Evolutionary conservation across 2,888 invertebrate species (phyloP).

Genomic region (Liposcelis brunnea): DNA sequence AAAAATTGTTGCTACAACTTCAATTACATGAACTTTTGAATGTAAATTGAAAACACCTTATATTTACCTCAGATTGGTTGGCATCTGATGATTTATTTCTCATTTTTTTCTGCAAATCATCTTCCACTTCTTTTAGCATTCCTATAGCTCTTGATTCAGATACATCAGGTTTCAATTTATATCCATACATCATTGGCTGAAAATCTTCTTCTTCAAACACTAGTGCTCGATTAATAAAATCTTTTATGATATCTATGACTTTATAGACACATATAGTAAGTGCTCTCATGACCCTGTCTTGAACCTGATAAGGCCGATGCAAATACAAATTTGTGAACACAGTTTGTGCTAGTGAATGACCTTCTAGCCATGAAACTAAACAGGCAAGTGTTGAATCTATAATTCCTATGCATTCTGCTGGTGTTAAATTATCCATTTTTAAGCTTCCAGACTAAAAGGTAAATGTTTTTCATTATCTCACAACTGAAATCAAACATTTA

Average conservation of each 20-base stretch:
- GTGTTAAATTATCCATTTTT: slow-evolving; percentile 56
- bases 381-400: slow-evolving; percentile 89
- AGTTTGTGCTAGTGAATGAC: slow-evolving; percentile 90
- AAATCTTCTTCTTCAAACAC: slow-evolving; percentile 95
- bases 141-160: slow-evolving; percentile 64
- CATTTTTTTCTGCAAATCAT: slow-evolving; percentile 60
- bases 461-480: slow-evolving; percentile 9
- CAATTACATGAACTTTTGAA: no score
- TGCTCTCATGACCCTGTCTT: slow-evolving; percentile 64
- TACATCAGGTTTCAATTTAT: slow-evolving; percentile 64
- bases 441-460: slow-evolving; percentile 49
- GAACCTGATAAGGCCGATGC: slow-evolving; percentile 73
- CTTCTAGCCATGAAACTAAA: slow-evolving; percentile 94
- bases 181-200: slow-evolving; percentile 82
- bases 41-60: no score
- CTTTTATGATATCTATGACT: slow-evolving; percentile 72
- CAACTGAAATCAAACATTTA: background rate
- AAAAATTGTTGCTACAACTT: no score
- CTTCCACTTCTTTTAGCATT: slow-evolving; percentile 79
- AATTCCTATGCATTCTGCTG: slow-evolving; percentile 72
- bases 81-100: slow-evolving; percentile 33
- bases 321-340: slow-evolving; percentile 92
- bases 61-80: slow-evolving; percentile 27
- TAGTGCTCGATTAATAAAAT: slow-evolving; percentile 68
- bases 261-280: slow-evolving; percentile 80